Percentiles rank a stretch among this genome's conserved stretches.
Conservation (phyloP, 2,888 invertebrate species). For the Euphydryas editha region DNA sequence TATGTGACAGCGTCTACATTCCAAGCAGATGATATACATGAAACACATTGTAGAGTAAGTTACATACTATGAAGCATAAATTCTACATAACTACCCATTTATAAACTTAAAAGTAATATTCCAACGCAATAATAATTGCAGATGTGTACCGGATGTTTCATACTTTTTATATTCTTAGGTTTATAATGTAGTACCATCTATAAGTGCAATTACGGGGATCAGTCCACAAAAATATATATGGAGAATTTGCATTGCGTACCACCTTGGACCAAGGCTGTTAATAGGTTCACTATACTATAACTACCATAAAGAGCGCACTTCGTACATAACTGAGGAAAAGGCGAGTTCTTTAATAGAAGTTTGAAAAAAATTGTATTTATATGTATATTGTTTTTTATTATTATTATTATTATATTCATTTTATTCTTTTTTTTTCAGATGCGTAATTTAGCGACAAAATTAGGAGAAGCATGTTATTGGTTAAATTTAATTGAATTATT, state of each 20-base stretch:
- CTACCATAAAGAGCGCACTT: constrained; percentile 89
- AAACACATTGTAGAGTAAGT: constrained; percentile 96
- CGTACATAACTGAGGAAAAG: constrained; percentile 81
- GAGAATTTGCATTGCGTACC: constrained; percentile 95
- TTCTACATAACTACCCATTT: neutral
- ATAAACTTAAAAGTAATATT: neutral
- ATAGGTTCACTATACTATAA: constrained; percentile 94
- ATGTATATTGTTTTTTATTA: neutral
- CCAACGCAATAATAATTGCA: neutral
- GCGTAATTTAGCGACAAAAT: constrained; percentile 80
- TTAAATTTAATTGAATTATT: constrained; percentile 93
- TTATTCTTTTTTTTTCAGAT: constrained; percentile 61
- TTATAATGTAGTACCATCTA: constrained; percentile 96
- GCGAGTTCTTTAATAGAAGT: constrained; percentile 52
- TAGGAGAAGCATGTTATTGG: constrained; percentile 90
- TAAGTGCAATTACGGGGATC: constrained; percentile 97
- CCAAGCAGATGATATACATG: constrained; percentile 96
- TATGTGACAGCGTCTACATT: constrained; percentile 95
- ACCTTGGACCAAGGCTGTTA: constrained; percentile 94
- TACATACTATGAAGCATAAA: constrained; percentile 5
- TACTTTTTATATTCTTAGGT: constrained; percentile 83
- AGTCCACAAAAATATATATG: constrained; percentile 96
- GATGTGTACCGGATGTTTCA: neutral
- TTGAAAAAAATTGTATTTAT: neutral
- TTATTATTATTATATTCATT: neutral